A percentile compares a stretch with the other conserved stretches of the same genome.
Conservation (phyloP, 2,797 vertebrate species). For the Melanotaenia boesemani region DNA sequence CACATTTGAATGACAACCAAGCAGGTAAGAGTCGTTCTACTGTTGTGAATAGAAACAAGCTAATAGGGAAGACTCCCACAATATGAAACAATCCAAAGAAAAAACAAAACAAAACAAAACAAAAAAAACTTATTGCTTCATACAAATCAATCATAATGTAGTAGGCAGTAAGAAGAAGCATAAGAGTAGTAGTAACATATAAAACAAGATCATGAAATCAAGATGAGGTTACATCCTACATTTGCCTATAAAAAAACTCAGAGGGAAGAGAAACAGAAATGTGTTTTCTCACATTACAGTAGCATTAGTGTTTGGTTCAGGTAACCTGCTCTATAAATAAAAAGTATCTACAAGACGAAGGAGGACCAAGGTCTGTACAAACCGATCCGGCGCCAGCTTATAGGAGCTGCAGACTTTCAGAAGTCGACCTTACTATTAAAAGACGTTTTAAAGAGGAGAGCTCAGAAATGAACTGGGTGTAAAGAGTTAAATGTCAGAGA, state of each 20-base stretch:
- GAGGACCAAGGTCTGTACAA: slow-evolving; percentile 49
- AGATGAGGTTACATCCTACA: slow-evolving; percentile 62
- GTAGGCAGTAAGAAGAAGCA: slow-evolving; percentile 71
- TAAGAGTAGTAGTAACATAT: slow-evolving; percentile 64
- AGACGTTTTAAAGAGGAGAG: slow-evolving; percentile 44
- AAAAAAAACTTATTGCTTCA: slow-evolving; percentile 84
- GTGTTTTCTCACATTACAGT: slow-evolving; percentile 71
- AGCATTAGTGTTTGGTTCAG: slow-evolving; percentile 63
- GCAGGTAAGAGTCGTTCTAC: slow-evolving; percentile 78
- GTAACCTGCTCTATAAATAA: slow-evolving; percentile 71
- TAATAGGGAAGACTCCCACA: slow-evolving; percentile 73
- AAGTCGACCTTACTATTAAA: slow-evolving; percentile 33
- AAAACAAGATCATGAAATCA: slow-evolving; percentile 68
- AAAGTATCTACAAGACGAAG: slow-evolving; percentile 77
- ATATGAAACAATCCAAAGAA: slow-evolving; percentile 68
- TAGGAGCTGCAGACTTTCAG: slow-evolving; percentile 32
- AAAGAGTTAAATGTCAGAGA: slow-evolving; percentile 29
- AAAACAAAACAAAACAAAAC: slow-evolving; percentile 12
- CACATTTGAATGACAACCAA: slow-evolving; percentile 79
- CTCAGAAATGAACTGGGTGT: slow-evolving; percentile 28
- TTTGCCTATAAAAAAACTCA: slow-evolving; percentile 61
- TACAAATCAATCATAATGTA: slow-evolving; percentile 77
- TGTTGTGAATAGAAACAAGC: slow-evolving; percentile 73
- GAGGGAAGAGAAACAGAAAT: slow-evolving; percentile 59
- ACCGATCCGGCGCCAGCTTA: slow-evolving; percentile 39